A percentile compares a stretch with the other conserved stretches of the same genome.
Evolutionary conservation across 2,113 vertebrate species (phyloP).

Genomic region (Hyaena hyaena): DNA sequence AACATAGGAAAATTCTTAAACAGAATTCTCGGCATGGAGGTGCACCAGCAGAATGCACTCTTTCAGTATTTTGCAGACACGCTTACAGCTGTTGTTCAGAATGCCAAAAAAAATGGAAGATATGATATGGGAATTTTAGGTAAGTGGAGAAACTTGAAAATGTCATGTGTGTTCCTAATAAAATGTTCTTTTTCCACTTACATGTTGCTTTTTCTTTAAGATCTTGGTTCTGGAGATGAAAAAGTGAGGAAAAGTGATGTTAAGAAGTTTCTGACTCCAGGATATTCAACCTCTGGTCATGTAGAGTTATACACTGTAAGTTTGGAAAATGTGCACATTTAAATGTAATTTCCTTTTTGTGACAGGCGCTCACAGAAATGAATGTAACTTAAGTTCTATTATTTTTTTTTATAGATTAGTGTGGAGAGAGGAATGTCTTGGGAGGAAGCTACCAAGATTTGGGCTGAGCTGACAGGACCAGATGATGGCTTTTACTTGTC

Average conservation of each 20-base stretch:
- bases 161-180: fast-evolving
- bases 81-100: constrained; percentile 95
- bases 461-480: constrained; percentile 95
- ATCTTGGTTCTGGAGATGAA: constrained; percentile 97
- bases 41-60: constrained; percentile 97
- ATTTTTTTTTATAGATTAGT: constrained; percentile 89
- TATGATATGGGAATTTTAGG: constrained; percentile 99
- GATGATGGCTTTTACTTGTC: constrained; percentile 98
- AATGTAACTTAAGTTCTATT: neutral
- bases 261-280: constrained; percentile 97
- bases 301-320: constrained; percentile 96
- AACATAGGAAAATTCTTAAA: constrained; percentile 99
- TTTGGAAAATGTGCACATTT: neutral
- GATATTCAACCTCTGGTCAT: constrained; percentile 97
- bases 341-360: neutral
- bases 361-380: neutral
- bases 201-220: constrained; percentile 79
- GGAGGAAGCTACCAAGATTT: constrained; percentile 97
- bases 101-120: constrained; percentile 97
- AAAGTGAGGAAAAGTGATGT: constrained; percentile 96
- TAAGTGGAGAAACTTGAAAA: constrained; percentile 77
- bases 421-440: constrained; percentile 99
- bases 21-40: constrained; percentile 98
- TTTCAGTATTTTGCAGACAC: constrained; percentile 99
- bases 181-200: neutral